Conservation (phyloP, 2,113 vertebrate species). For the Laticauda laticaudata region DNA sequence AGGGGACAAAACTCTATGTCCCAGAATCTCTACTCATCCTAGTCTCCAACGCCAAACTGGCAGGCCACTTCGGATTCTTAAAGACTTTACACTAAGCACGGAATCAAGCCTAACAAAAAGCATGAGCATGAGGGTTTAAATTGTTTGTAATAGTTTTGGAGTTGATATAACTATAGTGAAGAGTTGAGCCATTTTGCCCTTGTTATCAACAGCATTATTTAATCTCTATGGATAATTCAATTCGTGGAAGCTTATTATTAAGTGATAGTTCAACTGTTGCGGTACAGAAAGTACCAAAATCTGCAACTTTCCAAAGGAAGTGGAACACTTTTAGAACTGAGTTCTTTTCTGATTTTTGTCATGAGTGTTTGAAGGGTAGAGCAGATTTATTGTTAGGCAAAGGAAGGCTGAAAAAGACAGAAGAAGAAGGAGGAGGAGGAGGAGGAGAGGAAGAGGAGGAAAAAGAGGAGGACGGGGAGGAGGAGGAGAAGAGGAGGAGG, state of each 20-base stretch:
- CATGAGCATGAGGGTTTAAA: slow-evolving; percentile 45
- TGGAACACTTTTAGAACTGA: neutral
- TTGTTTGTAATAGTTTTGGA: slow-evolving; percentile 55
- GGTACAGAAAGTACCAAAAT: slow-evolving; percentile 12
- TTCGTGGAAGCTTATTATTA: slow-evolving; percentile 36
- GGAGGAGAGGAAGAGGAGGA: no score
- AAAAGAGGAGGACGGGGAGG: no score
- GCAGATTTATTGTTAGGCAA: neutral
- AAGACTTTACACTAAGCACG: no score
- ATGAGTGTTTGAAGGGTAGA: neutral
- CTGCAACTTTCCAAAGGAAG: slow-evolving; percentile 5
- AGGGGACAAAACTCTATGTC: no score
- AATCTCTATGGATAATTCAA: slow-evolving; percentile 46
- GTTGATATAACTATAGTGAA: slow-evolving; percentile 56
- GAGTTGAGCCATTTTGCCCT: slow-evolving; percentile 41
- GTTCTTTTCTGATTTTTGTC: neutral
- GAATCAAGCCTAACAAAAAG: slow-evolving; percentile 39
- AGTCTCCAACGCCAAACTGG: no score
- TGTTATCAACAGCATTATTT: slow-evolving; percentile 52
- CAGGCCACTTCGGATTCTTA: no score
- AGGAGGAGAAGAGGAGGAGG: no score
- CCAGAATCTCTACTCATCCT: no score
- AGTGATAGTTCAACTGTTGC: slow-evolving; percentile 25
- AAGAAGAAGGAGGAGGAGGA: no score
- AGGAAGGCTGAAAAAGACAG: neutral